Evolutionary conservation across 2,797 vertebrate genomes (phyloP).

Genomic region (Salmo trutta): DNA sequence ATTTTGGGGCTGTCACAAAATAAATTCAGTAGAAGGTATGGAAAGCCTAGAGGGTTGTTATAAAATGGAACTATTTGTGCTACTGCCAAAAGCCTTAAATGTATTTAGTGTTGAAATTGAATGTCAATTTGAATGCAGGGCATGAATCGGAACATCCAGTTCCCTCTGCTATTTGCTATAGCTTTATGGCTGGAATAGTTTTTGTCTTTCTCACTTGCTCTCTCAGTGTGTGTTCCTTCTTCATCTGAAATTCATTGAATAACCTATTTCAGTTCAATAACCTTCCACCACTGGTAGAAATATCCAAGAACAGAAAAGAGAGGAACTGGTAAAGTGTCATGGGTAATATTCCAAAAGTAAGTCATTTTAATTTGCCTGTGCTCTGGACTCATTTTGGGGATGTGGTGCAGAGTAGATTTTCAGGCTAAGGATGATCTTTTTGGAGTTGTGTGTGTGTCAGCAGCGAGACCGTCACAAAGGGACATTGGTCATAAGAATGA

Average conservation of each 20-base stretch:
- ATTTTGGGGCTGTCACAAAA: background rate
- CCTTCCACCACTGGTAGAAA: conserved; percentile 65
- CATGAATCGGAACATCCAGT: conserved; percentile 23
- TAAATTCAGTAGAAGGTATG: background rate
- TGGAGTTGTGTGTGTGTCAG: background rate
- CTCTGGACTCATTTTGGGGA: conserved; percentile 36
- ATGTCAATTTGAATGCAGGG: conserved; percentile 19
- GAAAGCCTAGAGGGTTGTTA: background rate
- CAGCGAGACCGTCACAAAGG: background rate
- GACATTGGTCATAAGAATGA: conserved; percentile 30
- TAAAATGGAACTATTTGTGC: conserved; percentile 13
- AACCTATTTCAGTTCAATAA: conserved; percentile 71
- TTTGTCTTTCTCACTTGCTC: background rate
- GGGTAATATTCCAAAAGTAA: conserved; percentile 44
- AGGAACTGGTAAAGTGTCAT: conserved; percentile 19
- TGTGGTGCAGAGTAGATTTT: conserved; percentile 26
- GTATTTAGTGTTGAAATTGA: conserved; percentile 35
- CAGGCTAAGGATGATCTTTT: background rate
- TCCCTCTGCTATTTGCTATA: conserved; percentile 13
- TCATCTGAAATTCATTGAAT: conserved; percentile 37
- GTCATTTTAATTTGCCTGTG: conserved; percentile 30
- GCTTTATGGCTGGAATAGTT: conserved; percentile 48
- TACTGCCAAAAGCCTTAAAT: conserved; percentile 11
- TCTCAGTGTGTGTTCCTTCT: conserved; percentile 23
- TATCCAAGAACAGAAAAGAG: conserved; percentile 61